Evolutionary conservation across 1,140 invertebrate species (phyloP).

Genomic region (Drosophila busckii): DNA sequence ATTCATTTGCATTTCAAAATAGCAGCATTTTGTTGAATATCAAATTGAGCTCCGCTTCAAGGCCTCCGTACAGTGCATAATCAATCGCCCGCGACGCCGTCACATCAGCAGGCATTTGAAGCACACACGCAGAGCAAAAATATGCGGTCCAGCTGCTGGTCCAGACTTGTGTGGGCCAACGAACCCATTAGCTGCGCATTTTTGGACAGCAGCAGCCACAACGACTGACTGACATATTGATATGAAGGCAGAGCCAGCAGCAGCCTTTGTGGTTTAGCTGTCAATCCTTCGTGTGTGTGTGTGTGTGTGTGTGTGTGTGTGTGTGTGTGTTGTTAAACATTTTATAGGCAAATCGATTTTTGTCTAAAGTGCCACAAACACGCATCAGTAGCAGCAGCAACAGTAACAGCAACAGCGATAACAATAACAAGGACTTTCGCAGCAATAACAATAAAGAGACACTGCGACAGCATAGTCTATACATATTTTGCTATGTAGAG

Average conservation of each 20-base stretch:
- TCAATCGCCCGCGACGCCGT: too few relatives aligned
- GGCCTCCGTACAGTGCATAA: constrained; percentile 7
- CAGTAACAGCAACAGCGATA: constrained; percentile 15
- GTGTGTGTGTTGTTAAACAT: constrained; percentile 59
- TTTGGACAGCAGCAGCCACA: constrained; percentile 38
- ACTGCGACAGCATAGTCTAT: constrained; percentile 20
- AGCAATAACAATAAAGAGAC: constrained; percentile 48
- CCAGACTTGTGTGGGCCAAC: neutral
- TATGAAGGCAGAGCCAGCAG: constrained; percentile 14
- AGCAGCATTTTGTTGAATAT: too few relatives aligned
- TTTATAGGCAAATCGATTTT: constrained; percentile 78
- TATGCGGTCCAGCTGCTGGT: neutral
- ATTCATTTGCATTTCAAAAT: too few relatives aligned
- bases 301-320: constrained; percentile 18
- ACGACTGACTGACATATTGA: constrained; percentile 54
- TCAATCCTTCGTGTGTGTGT: constrained; percentile 26
- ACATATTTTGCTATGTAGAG: neutral
- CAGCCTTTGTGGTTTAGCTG: constrained; percentile 12
- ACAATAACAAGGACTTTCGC: constrained; percentile 46
- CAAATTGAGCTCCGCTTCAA: neutral
- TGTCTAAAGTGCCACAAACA: constrained; percentile 76
- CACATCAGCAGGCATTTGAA: too few relatives aligned
- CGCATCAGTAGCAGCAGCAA: constrained; percentile 34
- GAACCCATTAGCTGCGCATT: constrained; percentile 50
- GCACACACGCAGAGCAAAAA: constrained; percentile 1